phyloP scores from a whole-genome alignment of 1,140 invertebrate species.

The Pachypeltis micranthus region DNA sequence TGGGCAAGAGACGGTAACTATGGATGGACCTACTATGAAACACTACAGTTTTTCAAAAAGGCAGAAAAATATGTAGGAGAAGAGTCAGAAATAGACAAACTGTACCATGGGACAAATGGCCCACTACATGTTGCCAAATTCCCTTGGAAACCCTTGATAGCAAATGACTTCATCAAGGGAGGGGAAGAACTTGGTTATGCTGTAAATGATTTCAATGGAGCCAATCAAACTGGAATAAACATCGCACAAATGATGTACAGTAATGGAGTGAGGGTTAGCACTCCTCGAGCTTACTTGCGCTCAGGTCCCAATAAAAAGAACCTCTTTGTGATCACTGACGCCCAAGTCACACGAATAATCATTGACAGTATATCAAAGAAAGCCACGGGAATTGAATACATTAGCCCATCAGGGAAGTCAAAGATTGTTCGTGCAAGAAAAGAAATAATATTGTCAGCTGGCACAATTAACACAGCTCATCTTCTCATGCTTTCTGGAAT shows the following conservation, averaged over 20 bases:
- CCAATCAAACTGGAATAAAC: conserved; percentile 38
- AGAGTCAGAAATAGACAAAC: conserved; percentile 35
- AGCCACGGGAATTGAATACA: conserved; percentile 46
- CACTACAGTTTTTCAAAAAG: conserved; percentile 47
- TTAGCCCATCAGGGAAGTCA: conserved; percentile 34
- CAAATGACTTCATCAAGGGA: conserved; percentile 44
- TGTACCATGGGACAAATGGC: conserved; percentile 44
- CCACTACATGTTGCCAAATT: conserved; percentile 43
- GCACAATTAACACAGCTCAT: conserved; percentile 58
- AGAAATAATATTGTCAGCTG: conserved; percentile 58
- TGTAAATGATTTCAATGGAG: conserved; percentile 44
- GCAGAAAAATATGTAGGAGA: conserved; percentile 38
- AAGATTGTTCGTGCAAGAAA: conserved; percentile 31
- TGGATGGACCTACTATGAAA: conserved; percentile 51
- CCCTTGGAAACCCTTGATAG: conserved; percentile 39
- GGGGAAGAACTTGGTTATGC: conserved; percentile 40
- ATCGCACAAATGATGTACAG: conserved; percentile 28
- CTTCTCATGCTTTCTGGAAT: conserved; percentile 60
- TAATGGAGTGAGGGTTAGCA: conserved; percentile 29
- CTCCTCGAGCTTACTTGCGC: conserved; percentile 43
- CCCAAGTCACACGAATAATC: conserved; percentile 55
- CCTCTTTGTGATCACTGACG: conserved; percentile 52
- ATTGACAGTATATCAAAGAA: conserved; percentile 46
- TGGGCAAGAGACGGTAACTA: conserved; percentile 51
- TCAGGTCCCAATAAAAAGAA: conserved; percentile 44